Conservation (phyloP, 2,797 vertebrate genomes). For the Lithobates pipiens region DNA sequence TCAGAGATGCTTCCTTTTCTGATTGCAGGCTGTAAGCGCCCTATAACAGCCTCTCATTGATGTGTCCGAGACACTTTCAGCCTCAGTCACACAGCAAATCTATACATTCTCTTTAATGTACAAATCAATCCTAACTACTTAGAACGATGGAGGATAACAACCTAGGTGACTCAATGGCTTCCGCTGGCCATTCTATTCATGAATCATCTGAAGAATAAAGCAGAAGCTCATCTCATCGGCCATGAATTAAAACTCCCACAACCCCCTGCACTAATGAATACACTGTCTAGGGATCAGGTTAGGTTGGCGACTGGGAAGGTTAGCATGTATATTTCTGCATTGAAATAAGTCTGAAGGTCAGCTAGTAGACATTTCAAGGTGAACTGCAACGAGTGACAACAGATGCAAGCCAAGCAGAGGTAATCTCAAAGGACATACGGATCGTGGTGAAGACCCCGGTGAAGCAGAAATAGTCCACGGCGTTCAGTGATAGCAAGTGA, state of each 20-base stretch:
- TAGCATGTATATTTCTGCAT: neutral
- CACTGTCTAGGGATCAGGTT: neutral
- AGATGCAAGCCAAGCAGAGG: neutral
- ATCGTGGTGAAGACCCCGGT: conserved; percentile 96
- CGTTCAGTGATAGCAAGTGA: conserved; percentile 95
- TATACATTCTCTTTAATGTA: neutral
- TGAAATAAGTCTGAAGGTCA: neutral
- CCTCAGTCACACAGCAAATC: neutral
- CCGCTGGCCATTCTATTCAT: neutral
- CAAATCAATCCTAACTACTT: neutral
- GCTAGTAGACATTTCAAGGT: neutral
- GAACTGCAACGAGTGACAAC: neutral
- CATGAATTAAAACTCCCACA: neutral
- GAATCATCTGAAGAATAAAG: neutral
- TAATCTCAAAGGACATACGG: conserved; percentile 79
- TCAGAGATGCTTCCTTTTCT: no score
- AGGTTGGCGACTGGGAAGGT: neutral
- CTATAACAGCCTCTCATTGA: no score
- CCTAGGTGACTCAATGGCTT: neutral
- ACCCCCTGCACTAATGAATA: neutral
- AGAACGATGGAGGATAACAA: neutral
- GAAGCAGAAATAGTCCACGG: conserved; percentile 98
- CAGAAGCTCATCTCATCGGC: neutral
- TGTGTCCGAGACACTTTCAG: no score
- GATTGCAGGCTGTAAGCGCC: no score